Evolutionary conservation across 2,113 vertebrate genomes (phyloP).

Genomic region (Tinamus guttatus): DNA sequence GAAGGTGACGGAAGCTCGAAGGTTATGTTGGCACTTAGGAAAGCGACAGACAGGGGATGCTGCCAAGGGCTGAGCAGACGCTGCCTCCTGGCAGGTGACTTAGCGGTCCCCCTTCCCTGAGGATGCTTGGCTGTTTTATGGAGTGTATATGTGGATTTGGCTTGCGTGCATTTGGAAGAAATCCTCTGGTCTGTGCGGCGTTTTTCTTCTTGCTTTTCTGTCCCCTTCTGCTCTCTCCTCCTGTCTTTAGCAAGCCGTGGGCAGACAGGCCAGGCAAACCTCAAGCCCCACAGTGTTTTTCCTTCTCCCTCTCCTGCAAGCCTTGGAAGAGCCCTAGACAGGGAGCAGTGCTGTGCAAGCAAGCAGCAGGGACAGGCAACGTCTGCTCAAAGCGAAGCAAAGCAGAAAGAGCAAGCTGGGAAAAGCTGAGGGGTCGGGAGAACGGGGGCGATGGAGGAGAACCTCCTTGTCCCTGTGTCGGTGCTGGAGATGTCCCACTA

Average conservation of each 20-base stretch:
- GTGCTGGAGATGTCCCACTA: neutral
- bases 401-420: neutral
- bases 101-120: neutral
- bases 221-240: neutral
- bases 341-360: neutral
- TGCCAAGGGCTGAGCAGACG: neutral
- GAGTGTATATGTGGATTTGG: neutral
- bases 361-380: neutral
- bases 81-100: neutral
- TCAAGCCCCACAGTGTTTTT: neutral
- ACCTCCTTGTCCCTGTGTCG: neutral
- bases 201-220: neutral
- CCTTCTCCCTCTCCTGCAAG: neutral
- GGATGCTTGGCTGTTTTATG: neutral
- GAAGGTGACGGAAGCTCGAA: neutral
- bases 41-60: neutral
- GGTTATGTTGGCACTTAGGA: neutral
- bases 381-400: neutral
- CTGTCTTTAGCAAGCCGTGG: neutral
- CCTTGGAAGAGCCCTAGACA: neutral
- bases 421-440: neutral
- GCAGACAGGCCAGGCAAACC: neutral
- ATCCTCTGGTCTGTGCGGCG: neutral
- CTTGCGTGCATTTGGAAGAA: neutral
- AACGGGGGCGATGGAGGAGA: neutral